Base-by-base conservation (phyloP, 2,888 invertebrate genomes). In the Luffia ferchaultella region DNA sequence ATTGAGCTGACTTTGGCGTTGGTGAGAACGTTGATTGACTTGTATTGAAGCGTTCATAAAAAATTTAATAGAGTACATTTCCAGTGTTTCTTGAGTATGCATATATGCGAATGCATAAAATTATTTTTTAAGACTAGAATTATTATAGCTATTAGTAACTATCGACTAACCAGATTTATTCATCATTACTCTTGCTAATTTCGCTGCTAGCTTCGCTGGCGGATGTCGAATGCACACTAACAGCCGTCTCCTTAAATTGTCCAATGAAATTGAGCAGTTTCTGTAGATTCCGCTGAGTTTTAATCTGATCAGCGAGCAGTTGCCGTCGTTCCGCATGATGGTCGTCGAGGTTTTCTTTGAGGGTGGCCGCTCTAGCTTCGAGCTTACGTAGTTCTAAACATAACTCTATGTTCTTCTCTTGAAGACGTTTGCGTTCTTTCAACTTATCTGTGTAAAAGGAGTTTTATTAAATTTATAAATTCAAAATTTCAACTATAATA, bases 201-300 rank as follows among this genome's bases (percentile, higher is more conserved):
- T 82, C 82, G 51, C 82, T 78, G 19, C 77, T 70, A 2, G 79
- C 73, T 19, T 82, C 78, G 52, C 82, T 80, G 45, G 65, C 64
- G 0, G 79, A 79, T 1, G 79, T 71, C 1, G 79, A 78, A 1
- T 69, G 68, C 41, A 76, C 60, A 50, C 79, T 79, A 47, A 78
- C 66, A 16, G 56, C 48, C 2, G 54, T 54, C 40, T 53, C 57
- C 45, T 55, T 57, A 45, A 85, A 85, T 54, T 79, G 82, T 50
- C 80, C 76, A 59, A 85, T 78, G 60, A 85, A 84, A 59, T 84
- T 84, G 2, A 85, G 67, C 7, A 85, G 72, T 52, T 80, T 82
- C 65, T 84, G 82, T 15, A 85, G 67, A 60, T 83, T 78, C 54
- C 80, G 68, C 60, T 82, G 83, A 1, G 80, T 84, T 54, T 77